A percentile compares a stretch with the other conserved stretches of the same genome.
Conservation (phyloP, 1,140 invertebrate genomes). For the Bombus difficillimus region DNA sequence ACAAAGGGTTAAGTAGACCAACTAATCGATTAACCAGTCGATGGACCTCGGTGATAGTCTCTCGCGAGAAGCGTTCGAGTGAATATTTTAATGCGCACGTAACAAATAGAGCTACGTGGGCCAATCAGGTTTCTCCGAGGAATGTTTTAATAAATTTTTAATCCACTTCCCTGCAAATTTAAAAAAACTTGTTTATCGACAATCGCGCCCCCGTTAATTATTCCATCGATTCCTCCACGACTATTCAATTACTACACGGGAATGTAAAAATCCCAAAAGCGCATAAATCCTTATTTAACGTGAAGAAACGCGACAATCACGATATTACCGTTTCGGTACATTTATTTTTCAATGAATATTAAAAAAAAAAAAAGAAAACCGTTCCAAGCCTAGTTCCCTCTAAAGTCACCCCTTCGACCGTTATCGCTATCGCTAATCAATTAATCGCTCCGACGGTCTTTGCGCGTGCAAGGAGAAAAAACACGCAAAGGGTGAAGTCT, state of each 20-base stretch:
- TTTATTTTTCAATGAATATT: too few relatives aligned
- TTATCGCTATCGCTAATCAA: conserved; percentile 8
- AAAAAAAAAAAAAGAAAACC: not conserved
- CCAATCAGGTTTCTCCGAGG: not conserved
- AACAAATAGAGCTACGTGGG: not conserved
- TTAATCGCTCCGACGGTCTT: not conserved
- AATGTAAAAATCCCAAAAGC: not conserved
- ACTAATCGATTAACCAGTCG: not conserved
- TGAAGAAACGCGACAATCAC: not conserved
- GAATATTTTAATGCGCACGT: conserved; percentile 4
- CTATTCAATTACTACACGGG: not conserved
- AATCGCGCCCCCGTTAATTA: not conserved
- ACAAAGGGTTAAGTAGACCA: not conserved
- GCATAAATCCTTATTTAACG: not conserved
- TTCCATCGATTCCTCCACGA: not conserved
- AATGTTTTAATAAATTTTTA: not conserved
- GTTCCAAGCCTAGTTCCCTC: not conserved
- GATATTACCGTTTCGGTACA: too few relatives aligned
- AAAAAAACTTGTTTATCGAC: not conserved
- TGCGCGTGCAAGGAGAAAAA: conserved; percentile 19
- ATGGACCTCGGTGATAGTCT: not conserved
- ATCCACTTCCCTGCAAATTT: not conserved
- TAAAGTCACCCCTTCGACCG: not conserved
- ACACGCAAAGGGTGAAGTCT: conserved; percentile 6
- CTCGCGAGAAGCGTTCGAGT: not conserved